These are phyloP conservation scores for Leucosticte australis DNA, from an alignment of 2,113 vertebrate species.

Conservation along the genomic window DNA sequence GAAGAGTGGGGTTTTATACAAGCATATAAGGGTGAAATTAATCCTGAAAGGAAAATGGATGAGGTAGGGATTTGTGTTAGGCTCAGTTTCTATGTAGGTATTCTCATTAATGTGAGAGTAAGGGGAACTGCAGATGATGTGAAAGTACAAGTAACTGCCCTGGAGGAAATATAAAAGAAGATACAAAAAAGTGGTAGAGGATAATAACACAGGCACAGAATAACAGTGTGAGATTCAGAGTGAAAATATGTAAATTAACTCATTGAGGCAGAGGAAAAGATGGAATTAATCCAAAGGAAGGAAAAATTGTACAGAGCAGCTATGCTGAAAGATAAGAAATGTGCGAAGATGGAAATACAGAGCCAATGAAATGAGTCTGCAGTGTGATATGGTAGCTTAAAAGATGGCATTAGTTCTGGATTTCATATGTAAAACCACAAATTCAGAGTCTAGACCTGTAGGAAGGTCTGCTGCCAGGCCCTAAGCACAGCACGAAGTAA, in stretches of 20 bases:
- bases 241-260: constrained; percentile 24
- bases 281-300: constrained; percentile 3
- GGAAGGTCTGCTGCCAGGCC: background rate
- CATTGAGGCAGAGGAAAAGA: background rate
- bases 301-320: background rate
- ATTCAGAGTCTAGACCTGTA: fast-evolving
- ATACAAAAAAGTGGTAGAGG: background rate
- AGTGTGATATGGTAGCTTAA: background rate
- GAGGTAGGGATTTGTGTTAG: background rate
- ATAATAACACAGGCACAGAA: background rate
- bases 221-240: background rate
- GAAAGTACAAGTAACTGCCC: background rate
- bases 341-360: background rate
- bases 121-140: background rate
- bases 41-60: background rate
- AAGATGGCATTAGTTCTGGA: background rate
- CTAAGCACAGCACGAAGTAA: background rate
- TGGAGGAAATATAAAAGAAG: background rate
- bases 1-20: background rate
- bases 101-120: background rate
- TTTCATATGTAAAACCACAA: background rate
- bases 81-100: background rate
- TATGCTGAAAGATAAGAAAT: background rate
- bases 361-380: background rate
- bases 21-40: background rate